Evolutionary conservation across 2,113 vertebrate genomes (phyloP), one percentile per base, ranked within the genome.

Genomic region (Rana temporaria): DNA sequence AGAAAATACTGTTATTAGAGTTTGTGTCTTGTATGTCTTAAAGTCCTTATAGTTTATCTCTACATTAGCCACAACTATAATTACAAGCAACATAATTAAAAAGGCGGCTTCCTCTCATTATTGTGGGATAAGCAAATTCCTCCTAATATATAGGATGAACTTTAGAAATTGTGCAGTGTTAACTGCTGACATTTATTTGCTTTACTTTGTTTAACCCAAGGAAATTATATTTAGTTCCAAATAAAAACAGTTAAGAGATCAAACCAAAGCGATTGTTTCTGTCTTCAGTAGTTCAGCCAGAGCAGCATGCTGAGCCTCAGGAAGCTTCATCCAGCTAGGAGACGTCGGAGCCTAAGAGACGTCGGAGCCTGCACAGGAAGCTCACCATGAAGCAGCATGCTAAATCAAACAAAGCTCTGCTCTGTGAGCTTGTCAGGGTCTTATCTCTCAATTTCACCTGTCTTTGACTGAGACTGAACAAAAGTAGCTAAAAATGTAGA

Each of bases 361-460:
- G n/a, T n/a, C n/a, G n/a, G 57, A 77, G 57, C 20, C 53, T 26
- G 24, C 55, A 56, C 79, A 81, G 79, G 79, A 81, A 73, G 30
- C 64, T 79, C 64, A 34, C 48, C 63, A 26, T 22, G 62, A 56
- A 53, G 24, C 64, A 56, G n/a, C 1, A 14, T 38, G 52, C 56
- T 72, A 81, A 38, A 66, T 66, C 57, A 74, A 73, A 82, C 53
- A 82, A 74, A 56, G 30, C 66, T 11, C 3, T 4, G 17, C 59
- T 82, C 48, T 56, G n/a, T 32, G 57, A 63, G 56, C 17, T 55
- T 72, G 79, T 80, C 64, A 79, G 55, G 63, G 57, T 64, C 79
- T 74, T 82, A 74, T 82, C 79, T 66, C 60, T 7, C 19, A 64
- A 32, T 66, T 65, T 74, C 70, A 82, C 79, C 79, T 82, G 69